phyloP scores from a whole-genome alignment of 2,888 invertebrate species.

The Parnassius orleans region DNA sequence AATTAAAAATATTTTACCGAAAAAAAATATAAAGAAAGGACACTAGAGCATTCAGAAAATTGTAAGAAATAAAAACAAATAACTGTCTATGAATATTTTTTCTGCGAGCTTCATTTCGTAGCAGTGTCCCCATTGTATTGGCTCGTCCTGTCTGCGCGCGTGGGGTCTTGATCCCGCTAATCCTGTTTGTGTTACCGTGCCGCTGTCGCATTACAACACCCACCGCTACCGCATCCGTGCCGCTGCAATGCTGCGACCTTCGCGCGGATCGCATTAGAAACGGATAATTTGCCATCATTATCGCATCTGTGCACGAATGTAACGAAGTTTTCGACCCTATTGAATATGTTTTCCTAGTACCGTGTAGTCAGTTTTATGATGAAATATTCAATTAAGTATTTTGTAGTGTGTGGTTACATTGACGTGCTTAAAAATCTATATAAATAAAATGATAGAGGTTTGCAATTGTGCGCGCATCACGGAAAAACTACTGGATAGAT shows the following conservation, averaged over 20 bases:
- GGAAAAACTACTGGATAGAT: no score
- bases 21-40: no score
- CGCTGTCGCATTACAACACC: conserved; percentile 68
- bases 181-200: conserved; percentile 63
- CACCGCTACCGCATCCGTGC: conserved; percentile 49
- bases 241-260: conserved; percentile 29
- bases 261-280: conserved; percentile 4
- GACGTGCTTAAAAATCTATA: neutral
- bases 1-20: no score
- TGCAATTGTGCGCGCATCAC: no score
- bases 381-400: neutral
- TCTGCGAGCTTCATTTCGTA: conserved; percentile 4
- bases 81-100: neutral
- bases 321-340: conserved; percentile 1
- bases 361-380: neutral
- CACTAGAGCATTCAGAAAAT: no score
- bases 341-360: conserved; percentile 1
- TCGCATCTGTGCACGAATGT: conserved; percentile 7
- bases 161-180: conserved; percentile 71
- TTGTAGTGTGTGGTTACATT: no score
- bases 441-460: no score
- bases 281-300: conserved; percentile 12
- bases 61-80: no score
- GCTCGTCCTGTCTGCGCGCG: conserved; percentile 75
- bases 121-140: conserved; percentile 46